Evolutionary conservation across 2,113 vertebrate species (phyloP).

Genomic region (Regulus satrapa): DNA sequence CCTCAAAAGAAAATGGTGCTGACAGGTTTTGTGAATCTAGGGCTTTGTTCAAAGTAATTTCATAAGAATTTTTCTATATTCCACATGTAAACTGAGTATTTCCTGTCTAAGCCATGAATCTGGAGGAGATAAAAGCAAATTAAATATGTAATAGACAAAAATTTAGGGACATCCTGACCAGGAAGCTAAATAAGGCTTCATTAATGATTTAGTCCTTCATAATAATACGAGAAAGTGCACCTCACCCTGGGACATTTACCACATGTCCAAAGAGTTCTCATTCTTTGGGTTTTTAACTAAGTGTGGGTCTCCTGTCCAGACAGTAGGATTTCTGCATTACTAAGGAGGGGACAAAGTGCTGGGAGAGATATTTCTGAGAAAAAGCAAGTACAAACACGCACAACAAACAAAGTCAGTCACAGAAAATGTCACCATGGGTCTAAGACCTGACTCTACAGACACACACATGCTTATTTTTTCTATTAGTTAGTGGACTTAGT

Average conservation of each 20-base stretch:
- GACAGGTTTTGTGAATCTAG: neutral
- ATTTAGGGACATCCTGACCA: neutral
- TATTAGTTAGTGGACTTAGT: neutral
- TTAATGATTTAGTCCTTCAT: neutral
- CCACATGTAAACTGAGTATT: neutral
- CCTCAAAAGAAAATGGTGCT: neutral
- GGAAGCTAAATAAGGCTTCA: neutral
- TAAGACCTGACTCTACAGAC: neutral
- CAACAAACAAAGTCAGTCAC: neutral
- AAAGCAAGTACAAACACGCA: neutral
- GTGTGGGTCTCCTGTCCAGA: rapidly evolving
- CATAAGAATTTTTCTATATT: neutral
- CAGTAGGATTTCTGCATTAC: neutral
- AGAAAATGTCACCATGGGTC: neutral
- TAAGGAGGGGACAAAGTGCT: neutral
- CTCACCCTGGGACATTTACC: neutral
- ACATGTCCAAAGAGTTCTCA: neutral
- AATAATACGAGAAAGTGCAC: neutral
- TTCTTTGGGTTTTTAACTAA: neutral
- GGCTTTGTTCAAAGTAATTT: neutral
- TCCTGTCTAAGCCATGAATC: neutral
- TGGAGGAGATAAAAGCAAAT: neutral
- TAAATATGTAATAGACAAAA: neutral
- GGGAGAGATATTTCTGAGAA: neutral
- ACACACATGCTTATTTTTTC: neutral